phyloP scores from a whole-genome alignment of 2,888 invertebrate genomes.

The Erebia ligea region DNA sequence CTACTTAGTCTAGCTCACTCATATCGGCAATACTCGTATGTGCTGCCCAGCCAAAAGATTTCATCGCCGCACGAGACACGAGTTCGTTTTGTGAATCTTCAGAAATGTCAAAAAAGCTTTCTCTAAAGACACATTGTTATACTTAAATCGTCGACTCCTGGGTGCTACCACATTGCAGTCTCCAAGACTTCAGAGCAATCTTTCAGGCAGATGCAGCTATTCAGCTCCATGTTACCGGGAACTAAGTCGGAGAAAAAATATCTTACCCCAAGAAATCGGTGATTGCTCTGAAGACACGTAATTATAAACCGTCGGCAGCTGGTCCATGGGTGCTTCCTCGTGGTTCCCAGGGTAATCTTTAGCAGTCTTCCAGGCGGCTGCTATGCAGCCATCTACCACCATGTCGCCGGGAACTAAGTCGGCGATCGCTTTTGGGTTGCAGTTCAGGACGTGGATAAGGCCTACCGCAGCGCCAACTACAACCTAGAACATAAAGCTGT shows the following conservation, averaged over 20 bases:
- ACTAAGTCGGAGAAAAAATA: not conserved
- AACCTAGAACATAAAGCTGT: constrained; percentile 61
- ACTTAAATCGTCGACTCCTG: constrained; percentile 85
- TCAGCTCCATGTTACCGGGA: constrained; percentile 90
- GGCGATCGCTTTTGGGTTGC: constrained; percentile 84
- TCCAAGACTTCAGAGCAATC: constrained; percentile 68
- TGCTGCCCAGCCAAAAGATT: too few relatives aligned
- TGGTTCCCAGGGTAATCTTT: constrained; percentile 65
- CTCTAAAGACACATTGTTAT: constrained; percentile 92
- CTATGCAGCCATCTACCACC: constrained; percentile 88
- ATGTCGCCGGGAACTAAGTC: constrained; percentile 92
- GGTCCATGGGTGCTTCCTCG: constrained; percentile 62
- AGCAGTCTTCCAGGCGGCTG: constrained; percentile 85
- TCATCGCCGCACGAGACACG: too few relatives aligned
- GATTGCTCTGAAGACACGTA: constrained; percentile 91
- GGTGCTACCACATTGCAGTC: constrained; percentile 65
- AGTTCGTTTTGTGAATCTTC: too few relatives aligned
- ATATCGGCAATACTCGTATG: too few relatives aligned
- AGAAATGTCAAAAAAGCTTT: constrained; percentile 69
- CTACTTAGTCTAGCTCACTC: too few relatives aligned
- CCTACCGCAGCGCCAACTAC: constrained; percentile 86
- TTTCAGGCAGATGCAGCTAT: constrained; percentile 88
- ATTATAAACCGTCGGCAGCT: constrained; percentile 87
- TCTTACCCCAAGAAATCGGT: constrained; percentile 88
- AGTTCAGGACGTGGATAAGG: constrained; percentile 87